Conservation (phyloP, 1,140 invertebrate genomes). For the Drosophila lowei region DNA sequence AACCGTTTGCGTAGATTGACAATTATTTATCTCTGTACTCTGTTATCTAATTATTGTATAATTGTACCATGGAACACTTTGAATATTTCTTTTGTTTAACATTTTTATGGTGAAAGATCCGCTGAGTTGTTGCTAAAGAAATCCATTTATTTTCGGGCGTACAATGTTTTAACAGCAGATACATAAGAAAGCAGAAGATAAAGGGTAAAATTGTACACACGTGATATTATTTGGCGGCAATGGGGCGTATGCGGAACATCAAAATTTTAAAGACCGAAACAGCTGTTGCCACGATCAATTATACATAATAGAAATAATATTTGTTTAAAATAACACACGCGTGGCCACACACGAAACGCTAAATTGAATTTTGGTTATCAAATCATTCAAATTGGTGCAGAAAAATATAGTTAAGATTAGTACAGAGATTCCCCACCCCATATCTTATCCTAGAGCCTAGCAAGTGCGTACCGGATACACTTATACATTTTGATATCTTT, state of each 20-base stretch:
- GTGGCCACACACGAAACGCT: not conserved
- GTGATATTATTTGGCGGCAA: conserved; percentile 50
- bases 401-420: not conserved
- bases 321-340: conserved; percentile 29
- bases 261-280: conserved; percentile 40
- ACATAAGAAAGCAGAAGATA: conserved; percentile 7
- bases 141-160: conserved; percentile 26
- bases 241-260: conserved; percentile 57
- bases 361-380: conserved; percentile 19
- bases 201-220: conserved; percentile 41
- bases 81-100: conserved; percentile 5
- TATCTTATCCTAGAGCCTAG: too few relatives aligned
- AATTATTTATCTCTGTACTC: conserved; percentile 14
- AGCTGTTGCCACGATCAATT: conserved; percentile 58
- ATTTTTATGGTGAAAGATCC: conserved; percentile 7
- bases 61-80: not conserved
- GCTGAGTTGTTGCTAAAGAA: conserved; percentile 40
- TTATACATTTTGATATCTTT: not conserved
- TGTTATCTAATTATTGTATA: conserved; percentile 8
- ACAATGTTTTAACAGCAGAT: not conserved
- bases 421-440: not conserved
- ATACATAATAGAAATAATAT: conserved; percentile 55
- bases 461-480: too few relatives aligned
- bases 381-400: not conserved
- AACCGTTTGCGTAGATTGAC: not conserved